Evolutionary conservation across 92 coral and sea anemone genomes (phyloP).

Genomic region (Phenganax marumi): DNA sequence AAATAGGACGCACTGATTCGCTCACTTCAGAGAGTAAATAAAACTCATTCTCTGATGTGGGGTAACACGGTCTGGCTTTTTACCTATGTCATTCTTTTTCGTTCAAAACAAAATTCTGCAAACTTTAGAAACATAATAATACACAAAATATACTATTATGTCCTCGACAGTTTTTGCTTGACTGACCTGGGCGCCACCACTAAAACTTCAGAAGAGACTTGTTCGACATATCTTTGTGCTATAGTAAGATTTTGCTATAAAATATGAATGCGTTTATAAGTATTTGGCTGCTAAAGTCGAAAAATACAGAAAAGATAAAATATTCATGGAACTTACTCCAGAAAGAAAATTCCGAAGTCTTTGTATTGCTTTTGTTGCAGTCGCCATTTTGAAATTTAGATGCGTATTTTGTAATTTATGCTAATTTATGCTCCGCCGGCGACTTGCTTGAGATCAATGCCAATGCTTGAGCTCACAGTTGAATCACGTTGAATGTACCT

Average conservation of each 20-base stretch:
- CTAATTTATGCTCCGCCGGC: too few relatives aligned
- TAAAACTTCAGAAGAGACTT: not conserved
- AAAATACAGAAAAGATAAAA: not conserved
- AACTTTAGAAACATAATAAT: not conserved
- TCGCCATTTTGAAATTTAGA: slow-evolving; percentile 22
- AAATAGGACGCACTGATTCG: too few relatives aligned
- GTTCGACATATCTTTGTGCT: slow-evolving; percentile 17
- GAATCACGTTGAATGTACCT: too few relatives aligned
- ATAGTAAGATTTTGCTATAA: slow-evolving; percentile 15
- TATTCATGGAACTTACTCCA: slow-evolving; percentile 13
- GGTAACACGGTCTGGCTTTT: too few relatives aligned
- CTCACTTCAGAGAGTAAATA: too few relatives aligned
- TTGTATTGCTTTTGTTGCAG: slow-evolving; percentile 31
- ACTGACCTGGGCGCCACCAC: not conserved
- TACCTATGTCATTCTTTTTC: too few relatives aligned
- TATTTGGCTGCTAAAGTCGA: not conserved
- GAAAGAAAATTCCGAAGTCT: slow-evolving; percentile 34
- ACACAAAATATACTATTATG: too few relatives aligned
- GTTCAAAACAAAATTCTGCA: too few relatives aligned
- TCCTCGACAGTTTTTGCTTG: not conserved
- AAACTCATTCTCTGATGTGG: too few relatives aligned
- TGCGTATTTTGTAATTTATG: too few relatives aligned
- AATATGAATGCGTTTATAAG: slow-evolving; percentile 31
- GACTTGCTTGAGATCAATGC: too few relatives aligned
- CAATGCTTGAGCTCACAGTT: too few relatives aligned